Evolutionary conservation across 2,888 invertebrate genomes (phyloP), one percentile per base, ranked within the genome.

Genomic region (Lithophane ornitopus): DNA sequence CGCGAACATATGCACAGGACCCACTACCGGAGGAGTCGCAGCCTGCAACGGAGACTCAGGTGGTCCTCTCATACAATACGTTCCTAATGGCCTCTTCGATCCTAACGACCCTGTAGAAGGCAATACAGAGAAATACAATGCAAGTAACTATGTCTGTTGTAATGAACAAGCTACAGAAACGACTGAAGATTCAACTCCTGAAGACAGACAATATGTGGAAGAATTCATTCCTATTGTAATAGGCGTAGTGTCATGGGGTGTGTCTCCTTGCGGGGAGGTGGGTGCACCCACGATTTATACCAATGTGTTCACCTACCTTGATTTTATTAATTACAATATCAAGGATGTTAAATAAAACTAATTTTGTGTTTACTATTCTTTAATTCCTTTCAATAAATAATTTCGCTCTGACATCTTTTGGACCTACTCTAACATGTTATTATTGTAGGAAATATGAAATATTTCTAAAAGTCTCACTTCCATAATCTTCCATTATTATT

Each of bases 201-300:
- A 70, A 65, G 84, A 65, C 46, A 83, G 82, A 69, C 81, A 84
- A 11, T 80, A 82, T 39, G 72, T 72, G 19, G 82, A 86, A 49
- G 78, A 86, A n/a, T 82, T 84, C 19, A 78, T 86, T 58, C 93
- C 94, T 22, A 90, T 94, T 8, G 85, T 97, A 54, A 85, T 97
- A n/a, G 97, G 97, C 46, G 90, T 97, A 3, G 97, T 97, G 0
- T 97, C 97, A 1, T 97, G 97, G 97, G 97, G 97, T 1, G 89
- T 96, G 2, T 91, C 92, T 1, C 97, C 97, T 1, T 97, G 97
- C 87, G 97, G 97, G 2, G 90, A 92, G 65, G 90, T 87, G 73
- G 97, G 96, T 8, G 96, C 97, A 4, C 97, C 97, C 0, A 96
- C 97, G 1, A 96, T 97, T 2, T 97, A 96, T 84, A 97, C 97